Evolutionary conservation across 1,140 invertebrate genomes (phyloP), one percentile per base, ranked within the genome.

Genomic region (Cepaea nemoralis): DNA sequence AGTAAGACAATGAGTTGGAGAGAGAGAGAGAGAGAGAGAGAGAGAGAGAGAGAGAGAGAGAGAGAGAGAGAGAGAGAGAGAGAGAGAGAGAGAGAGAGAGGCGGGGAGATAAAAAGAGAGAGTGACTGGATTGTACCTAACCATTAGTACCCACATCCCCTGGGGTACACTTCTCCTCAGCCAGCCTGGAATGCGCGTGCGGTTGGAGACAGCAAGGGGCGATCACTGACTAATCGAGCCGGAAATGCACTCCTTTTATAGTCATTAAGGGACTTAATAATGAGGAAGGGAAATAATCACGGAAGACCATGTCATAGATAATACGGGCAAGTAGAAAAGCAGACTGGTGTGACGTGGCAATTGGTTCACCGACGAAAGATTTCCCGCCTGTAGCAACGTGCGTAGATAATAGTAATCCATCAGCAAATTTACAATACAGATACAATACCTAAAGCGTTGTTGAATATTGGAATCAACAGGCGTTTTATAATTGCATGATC

Each of bases 101-200:
- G 6, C 63, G 22, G n/a, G 63, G 10, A 27, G 8, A 66, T 35
- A 35, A 6, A n/a, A 66, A 66, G n/a, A 55, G 6, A 55, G 50
- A 55, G 16, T 22, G 50, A 55, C 8, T 3, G n/a, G 19, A 22
- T 24, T 55, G n/a, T 55, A 55, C 50, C 19, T n/a, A 24, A 27
- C 35, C 37, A 39, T 12, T 16, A 39, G 24, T 22, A 24, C 24
- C 31, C 40, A 40, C 24, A 71, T 2, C 37, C 69, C 35, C 35
- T 24, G 37, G 37, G 35, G 37, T 24, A 40, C 37, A 39, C 69
- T 71, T 33, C 40, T 45, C 24, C 35, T 5, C 24, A 35, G 37
- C 40, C 8, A 71, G 35, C 69, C 35, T 71, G 69, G 40, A 71
- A 71, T 71, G 69, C 69, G 40, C 69, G 69, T 71, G 69, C 69